Conservation (phyloP, 2,113 vertebrate genomes). For the Trinectes maculatus region DNA sequence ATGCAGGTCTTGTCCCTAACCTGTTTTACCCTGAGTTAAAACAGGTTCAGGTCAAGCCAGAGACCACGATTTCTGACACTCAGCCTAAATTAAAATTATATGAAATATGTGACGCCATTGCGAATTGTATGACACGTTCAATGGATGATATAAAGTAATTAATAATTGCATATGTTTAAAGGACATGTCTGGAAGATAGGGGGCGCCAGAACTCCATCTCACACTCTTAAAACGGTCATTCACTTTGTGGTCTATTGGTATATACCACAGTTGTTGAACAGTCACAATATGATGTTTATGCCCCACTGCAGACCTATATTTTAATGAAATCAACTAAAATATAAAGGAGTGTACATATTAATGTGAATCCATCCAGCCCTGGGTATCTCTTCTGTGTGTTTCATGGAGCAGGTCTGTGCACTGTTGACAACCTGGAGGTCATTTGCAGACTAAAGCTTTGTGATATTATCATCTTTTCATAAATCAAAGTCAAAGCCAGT, state of each 20-base stretch:
- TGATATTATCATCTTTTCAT: too few relatives aligned
- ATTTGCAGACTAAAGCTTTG: constrained; percentile 25
- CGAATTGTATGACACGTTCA: too few relatives aligned
- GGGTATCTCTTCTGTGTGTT: not conserved
- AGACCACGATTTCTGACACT: not conserved
- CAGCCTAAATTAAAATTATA: not conserved
- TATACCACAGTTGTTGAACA: too few relatives aligned
- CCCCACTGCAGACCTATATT: too few relatives aligned
- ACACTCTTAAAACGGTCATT: not conserved
- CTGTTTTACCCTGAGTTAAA: too few relatives aligned
- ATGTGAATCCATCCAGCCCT: not conserved
- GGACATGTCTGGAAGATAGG: constrained; percentile 17
- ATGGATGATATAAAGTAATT: too few relatives aligned
- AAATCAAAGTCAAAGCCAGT: constrained; percentile 27
- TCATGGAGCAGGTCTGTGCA: not conserved
- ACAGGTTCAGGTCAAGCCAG: too few relatives aligned
- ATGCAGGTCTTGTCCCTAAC: too few relatives aligned
- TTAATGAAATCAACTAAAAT: not conserved
- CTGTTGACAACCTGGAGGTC: not conserved
- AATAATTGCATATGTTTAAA: too few relatives aligned
- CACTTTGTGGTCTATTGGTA: too few relatives aligned
- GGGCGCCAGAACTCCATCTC: constrained; percentile 49
- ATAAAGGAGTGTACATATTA: too few relatives aligned
- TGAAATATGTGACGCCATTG: not conserved
- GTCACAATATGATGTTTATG: not conserved